Evolutionary conservation across 2,113 vertebrate species (phyloP).

Genomic region (Mionectes macconnelli): DNA sequence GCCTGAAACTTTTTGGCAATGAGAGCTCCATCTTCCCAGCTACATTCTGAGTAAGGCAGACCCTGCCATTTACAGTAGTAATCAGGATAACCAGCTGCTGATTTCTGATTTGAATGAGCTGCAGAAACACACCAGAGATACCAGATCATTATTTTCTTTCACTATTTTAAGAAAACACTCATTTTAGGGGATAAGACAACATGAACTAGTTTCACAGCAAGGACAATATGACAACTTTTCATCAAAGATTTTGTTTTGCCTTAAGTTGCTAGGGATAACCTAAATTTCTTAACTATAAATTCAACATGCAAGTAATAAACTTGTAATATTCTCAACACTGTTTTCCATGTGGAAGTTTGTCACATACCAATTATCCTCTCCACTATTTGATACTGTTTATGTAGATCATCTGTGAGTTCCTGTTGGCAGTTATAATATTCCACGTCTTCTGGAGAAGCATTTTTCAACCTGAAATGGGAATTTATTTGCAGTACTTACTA

Average conservation of each 20-base stretch:
- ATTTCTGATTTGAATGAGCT: slow-evolving; percentile 99
- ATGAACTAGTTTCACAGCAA: neutral
- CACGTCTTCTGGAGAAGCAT: slow-evolving; percentile 96
- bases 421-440: slow-evolving; percentile 98
- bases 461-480: slow-evolving; percentile 84
- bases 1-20: slow-evolving; percentile 93
- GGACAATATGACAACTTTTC: neutral
- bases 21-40: slow-evolving; percentile 97
- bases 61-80: slow-evolving; percentile 99
- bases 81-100: slow-evolving; percentile 94
- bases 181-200: neutral
- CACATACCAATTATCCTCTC: slow-evolving; percentile 94
- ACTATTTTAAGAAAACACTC: neutral
- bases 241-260: no score
- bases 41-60: slow-evolving; percentile 94
- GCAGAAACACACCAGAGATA: slow-evolving; percentile 4
- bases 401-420: slow-evolving; percentile 94
- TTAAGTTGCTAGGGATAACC: no score
- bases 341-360: neutral
- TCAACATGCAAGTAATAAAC: no score
- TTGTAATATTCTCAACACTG: neutral
- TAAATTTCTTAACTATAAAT: no score
- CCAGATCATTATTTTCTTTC: neutral
- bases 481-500: neutral
- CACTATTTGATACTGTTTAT: slow-evolving; percentile 97